Percentiles rank a stretch among this genome's conserved stretches.
Conservation (phyloP, 1,140 invertebrate genomes). For the Zaprionus inermis region DNA sequence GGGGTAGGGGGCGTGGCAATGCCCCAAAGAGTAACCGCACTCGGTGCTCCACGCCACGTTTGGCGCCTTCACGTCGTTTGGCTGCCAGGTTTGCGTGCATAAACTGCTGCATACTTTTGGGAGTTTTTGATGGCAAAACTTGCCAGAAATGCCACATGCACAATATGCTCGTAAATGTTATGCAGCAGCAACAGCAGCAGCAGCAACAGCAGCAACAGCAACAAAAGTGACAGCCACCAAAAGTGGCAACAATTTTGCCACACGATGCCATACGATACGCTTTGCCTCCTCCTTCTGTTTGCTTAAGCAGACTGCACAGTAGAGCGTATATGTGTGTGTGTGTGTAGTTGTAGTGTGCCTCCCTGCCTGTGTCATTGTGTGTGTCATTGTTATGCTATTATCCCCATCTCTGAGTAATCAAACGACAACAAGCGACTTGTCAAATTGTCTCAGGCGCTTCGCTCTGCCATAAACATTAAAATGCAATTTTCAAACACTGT, state of each 20-base stretch:
- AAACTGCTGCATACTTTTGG: conserved; percentile 77
- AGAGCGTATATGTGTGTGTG: not conserved
- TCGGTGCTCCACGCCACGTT: not conserved
- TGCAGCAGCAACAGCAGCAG: conserved; percentile 35
- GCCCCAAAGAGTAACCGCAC: conserved; percentile 26
- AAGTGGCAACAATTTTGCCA: conserved; percentile 48
- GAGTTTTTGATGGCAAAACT: conserved; percentile 70
- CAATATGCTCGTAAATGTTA: conserved; percentile 51
- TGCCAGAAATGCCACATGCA: conserved; percentile 49
- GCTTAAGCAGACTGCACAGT: conserved; percentile 27
- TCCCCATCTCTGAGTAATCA: conserved; percentile 26
- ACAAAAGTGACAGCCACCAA: conserved; percentile 9
- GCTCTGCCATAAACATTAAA: conserved; percentile 20
- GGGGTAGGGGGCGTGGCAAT: conserved; percentile 6
- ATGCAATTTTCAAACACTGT: conserved; percentile 17
- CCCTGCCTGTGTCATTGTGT: not conserved
- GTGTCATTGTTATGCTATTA: conserved; percentile 2
- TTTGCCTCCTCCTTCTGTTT: conserved; percentile 3
- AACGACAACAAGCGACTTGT: conserved; percentile 19
- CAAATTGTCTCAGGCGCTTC: conserved; percentile 12
- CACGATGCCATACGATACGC: conserved; percentile 22
- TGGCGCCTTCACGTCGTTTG: conserved; percentile 40
- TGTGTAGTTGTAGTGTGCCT: not conserved
- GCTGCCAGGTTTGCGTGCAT: conserved; percentile 64
- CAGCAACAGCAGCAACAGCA: conserved; percentile 15